A percentile compares a stretch with the other conserved stretches of the same genome.
Evolutionary conservation across 2,888 invertebrate genomes (phyloP).

Genomic region (Catotricha subobsoleta): DNA sequence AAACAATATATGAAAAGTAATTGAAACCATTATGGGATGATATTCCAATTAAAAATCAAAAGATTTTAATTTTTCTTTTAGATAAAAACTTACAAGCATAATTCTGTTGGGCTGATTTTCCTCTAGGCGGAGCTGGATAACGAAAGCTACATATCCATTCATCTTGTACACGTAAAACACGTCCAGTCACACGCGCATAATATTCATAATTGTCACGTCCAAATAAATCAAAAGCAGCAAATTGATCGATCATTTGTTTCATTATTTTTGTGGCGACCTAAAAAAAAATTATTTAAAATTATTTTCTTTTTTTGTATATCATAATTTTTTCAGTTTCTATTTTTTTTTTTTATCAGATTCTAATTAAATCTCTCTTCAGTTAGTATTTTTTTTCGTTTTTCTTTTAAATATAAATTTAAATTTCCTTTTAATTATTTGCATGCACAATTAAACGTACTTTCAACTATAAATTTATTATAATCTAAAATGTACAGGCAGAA

Average conservation of each 20-base stretch:
- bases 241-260: constrained; percentile 94
- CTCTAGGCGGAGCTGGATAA: constrained; percentile 57
- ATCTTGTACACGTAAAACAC: constrained; percentile 80
- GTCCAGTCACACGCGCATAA: constrained; percentile 84
- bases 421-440: too few species aligned
- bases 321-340: too few species aligned
- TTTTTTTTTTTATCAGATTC: too few species aligned
- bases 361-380: too few species aligned
- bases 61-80: background rate
- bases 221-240: constrained; percentile 88
- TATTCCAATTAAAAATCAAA: background rate
- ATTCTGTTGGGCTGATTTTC: constrained; percentile 44
- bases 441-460: too few species aligned
- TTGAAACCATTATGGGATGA: too few species aligned
- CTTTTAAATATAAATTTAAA: constrained; percentile 3
- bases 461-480: too few species aligned
- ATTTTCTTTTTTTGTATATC: too few species aligned
- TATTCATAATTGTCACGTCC: constrained; percentile 89
- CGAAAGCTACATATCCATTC: constrained; percentile 92
- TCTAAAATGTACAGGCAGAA: too few species aligned
- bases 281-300: constrained; percentile 7
- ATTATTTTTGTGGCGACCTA: constrained; percentile 90
- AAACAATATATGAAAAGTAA: background rate
- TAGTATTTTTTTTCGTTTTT: background rate
- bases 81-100: constrained; percentile 41